These are phyloP conservation scores for Pangasius larnaudii DNA, from an alignment of 2,797 vertebrate species.

Conservation along the genomic window DNA sequence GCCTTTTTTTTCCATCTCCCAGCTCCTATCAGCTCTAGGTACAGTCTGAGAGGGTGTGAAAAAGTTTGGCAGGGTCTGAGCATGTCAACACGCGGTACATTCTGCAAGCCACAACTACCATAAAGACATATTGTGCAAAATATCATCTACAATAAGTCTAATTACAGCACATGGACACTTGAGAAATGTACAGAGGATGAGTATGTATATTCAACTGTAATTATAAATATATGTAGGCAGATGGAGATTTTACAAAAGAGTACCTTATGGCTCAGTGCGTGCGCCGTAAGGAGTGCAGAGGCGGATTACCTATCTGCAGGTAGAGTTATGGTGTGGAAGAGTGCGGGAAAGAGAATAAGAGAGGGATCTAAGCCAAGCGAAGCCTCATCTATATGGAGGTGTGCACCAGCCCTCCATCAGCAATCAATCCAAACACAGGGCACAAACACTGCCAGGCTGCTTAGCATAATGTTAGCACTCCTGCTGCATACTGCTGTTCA, in stretches of 20 bases:
- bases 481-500: conserved; percentile 46
- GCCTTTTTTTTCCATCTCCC: conserved; percentile 17
- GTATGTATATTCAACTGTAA: background rate
- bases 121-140: conserved; percentile 20
- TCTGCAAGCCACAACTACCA: conserved; percentile 28
- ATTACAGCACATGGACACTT: background rate
- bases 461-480: conserved; percentile 58
- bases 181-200: background rate
- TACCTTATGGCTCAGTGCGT: background rate
- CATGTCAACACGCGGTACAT: background rate
- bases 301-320: conserved; percentile 15
- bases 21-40: background rate
- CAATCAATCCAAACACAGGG: conserved; percentile 50
- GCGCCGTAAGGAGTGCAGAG: background rate
- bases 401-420: conserved; percentile 38
- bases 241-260: background rate
- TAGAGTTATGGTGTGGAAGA: conserved; percentile 23
- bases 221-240: background rate
- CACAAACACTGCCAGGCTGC: conserved; percentile 49
- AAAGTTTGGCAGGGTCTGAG: conserved; percentile 11
- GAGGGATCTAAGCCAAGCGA: conserved; percentile 23
- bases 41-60: conserved; percentile 30
- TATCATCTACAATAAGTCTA: background rate
- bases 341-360: conserved; percentile 15
- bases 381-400: conserved; percentile 53